phyloP scores from a whole-genome alignment of 2,888 invertebrate genomes.

The Helobdella robusta region DNA sequence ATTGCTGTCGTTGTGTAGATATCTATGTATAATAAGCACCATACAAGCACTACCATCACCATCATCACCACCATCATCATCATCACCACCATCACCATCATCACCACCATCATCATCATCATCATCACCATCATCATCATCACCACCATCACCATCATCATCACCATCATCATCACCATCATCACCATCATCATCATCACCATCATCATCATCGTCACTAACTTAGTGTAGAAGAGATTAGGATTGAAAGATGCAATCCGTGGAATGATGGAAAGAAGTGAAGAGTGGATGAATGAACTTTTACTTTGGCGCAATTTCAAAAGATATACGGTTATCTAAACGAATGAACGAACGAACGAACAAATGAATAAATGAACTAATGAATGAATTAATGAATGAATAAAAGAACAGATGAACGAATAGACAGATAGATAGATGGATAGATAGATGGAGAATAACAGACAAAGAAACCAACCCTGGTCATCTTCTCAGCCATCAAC shows the following conservation, averaged over 20 bases:
- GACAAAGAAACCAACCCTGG: background rate
- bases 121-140: constrained; percentile 27
- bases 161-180: constrained; percentile 17
- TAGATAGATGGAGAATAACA: too few relatives aligned
- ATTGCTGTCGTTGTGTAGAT: too few relatives aligned
- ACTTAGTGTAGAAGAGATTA: constrained; percentile 64
- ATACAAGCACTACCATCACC: background rate
- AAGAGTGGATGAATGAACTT: constrained; percentile 73
- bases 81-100: constrained; percentile 15
- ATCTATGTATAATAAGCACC: too few relatives aligned
- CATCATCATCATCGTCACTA: constrained; percentile 32
- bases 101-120: constrained; percentile 27
- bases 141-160: constrained; percentile 24
- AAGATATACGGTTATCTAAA: too few relatives aligned
- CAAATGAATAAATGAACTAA: too few relatives aligned
- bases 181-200: constrained; percentile 14
- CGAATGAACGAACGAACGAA: too few relatives aligned
- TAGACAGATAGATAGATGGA: too few relatives aligned
- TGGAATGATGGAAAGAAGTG: constrained; percentile 75
- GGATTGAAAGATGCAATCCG: constrained; percentile 85
- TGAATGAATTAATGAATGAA: too few relatives aligned
- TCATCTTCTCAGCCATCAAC: background rate
- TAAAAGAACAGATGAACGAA: too few relatives aligned
- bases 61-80: constrained; percentile 18
- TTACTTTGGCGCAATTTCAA: constrained; percentile 66